Evolutionary conservation across 2,888 invertebrate species (phyloP).

Genomic region (Phalangium opilio): DNA sequence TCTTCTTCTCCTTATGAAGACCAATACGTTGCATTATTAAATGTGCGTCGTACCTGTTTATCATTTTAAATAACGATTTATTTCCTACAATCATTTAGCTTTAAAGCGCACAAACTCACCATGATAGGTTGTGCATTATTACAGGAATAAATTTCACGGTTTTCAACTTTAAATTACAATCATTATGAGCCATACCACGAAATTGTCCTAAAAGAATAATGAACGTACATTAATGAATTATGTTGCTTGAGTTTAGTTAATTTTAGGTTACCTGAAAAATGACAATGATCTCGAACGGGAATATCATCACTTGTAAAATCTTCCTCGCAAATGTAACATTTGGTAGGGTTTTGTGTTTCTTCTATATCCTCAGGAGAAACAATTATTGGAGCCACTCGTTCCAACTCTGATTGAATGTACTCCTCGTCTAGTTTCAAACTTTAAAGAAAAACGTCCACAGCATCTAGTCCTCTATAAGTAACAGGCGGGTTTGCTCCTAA

Average conservation of each 20-base stretch:
- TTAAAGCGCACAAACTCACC: too few relatives aligned
- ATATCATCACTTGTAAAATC: neutral
- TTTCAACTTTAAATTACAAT: neutral
- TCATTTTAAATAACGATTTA: too few relatives aligned
- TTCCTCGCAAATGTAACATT: slow-evolving; percentile 3
- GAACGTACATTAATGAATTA: too few relatives aligned
- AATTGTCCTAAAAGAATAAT: neutral
- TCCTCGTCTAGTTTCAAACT: slow-evolving; percentile 1
- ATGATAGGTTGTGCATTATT: slow-evolving; percentile 3
- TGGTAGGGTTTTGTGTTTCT: neutral
- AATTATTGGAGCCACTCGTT: neutral
- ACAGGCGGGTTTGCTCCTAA: too few relatives aligned
- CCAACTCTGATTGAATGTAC: neutral
- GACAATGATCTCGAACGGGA: neutral
- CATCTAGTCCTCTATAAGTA: too few relatives aligned
- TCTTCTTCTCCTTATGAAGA: slow-evolving; percentile 1
- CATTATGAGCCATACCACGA: neutral
- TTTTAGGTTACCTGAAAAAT: neutral
- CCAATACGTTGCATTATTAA: slow-evolving; percentile 7
- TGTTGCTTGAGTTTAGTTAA: too few relatives aligned
- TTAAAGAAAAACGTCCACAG: neutral
- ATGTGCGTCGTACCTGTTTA: slow-evolving; percentile 5
- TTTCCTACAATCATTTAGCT: too few relatives aligned
- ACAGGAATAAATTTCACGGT: neutral
- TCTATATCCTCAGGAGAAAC: neutral